Evolutionary conservation across 2,797 vertebrate species (phyloP).

Genomic region (Synaphobranchus kaupii): DNA sequence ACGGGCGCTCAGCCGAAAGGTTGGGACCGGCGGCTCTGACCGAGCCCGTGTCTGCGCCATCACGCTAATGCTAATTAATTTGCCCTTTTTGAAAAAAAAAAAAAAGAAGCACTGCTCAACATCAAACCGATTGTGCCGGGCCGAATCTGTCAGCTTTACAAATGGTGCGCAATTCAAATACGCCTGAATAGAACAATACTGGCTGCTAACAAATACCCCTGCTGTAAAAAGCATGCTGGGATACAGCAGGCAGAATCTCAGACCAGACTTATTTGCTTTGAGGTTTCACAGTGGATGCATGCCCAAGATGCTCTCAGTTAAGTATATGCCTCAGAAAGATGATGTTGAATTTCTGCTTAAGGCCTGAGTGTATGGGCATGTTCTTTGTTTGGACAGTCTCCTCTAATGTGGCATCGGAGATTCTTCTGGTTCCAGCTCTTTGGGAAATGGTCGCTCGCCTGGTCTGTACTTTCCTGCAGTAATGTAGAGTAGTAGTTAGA

Average conservation of each 20-base stretch:
- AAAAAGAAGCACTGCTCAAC: background rate
- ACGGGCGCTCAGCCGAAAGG: background rate
- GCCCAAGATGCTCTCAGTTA: conserved; percentile 27
- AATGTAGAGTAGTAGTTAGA: conserved; percentile 17
- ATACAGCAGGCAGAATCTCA: conserved; percentile 31
- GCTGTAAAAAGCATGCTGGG: conserved; percentile 4
- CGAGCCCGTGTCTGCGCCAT: background rate
- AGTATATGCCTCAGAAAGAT: conserved; percentile 9
- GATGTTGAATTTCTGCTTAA: background rate
- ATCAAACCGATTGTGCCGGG: background rate
- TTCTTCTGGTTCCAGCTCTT: conserved; percentile 5
- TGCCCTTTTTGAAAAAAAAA: conserved; percentile 8
- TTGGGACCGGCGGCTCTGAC: background rate
- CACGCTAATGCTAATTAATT: conserved; percentile 20
- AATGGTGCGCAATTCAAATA: background rate
- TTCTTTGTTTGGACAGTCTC: conserved; percentile 16
- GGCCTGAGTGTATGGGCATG: conserved; percentile 7
- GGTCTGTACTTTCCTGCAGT: background rate
- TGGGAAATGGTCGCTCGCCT: background rate
- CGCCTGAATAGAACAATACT: conserved; percentile 9
- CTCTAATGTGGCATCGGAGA: background rate
- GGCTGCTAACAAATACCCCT: conserved; percentile 20
- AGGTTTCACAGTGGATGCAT: conserved; percentile 43
- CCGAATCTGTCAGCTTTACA: background rate
- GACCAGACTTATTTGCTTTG: conserved; percentile 40